A percentile compares a stretch with the other conserved stretches of the same genome.
phyloP scores from a whole-genome alignment of 2,888 invertebrate genomes.

The Rhingia rostrata region DNA sequence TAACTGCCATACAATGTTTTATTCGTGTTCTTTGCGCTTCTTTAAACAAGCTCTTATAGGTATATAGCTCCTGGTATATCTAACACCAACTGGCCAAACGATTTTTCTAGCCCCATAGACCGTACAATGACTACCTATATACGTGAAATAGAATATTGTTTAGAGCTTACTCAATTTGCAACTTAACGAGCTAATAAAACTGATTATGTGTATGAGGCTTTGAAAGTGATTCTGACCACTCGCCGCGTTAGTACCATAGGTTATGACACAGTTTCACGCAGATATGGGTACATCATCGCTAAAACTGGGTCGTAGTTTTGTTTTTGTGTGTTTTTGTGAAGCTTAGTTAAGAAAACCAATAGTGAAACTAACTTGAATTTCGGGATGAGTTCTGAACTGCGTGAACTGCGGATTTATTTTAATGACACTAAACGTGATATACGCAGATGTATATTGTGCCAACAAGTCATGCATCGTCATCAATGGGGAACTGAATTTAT shows the following conservation, averaged over 20 bases:
- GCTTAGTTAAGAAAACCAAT: neutral
- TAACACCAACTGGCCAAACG: slow-evolving; percentile 23
- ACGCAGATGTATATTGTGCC: neutral
- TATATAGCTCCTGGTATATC: neutral
- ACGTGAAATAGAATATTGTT: slow-evolving; percentile 6
- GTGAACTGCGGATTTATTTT: neutral
- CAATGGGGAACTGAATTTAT: slow-evolving; percentile 26
- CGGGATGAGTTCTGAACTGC: neutral
- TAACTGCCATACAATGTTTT: slow-evolving; percentile 43
- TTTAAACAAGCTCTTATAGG: slow-evolving; percentile 14
- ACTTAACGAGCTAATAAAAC: slow-evolving; percentile 59
- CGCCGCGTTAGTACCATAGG: neutral
- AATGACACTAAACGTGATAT: neutral
- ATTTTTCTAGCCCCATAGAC: slow-evolving; percentile 10
- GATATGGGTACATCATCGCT: neutral
- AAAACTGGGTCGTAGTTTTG: neutral
- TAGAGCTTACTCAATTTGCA: slow-evolving; percentile 62
- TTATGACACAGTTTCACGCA: slow-evolving; percentile 29
- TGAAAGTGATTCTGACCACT: slow-evolving; percentile 21
- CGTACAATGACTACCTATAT: neutral
- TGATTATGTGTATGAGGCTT: slow-evolving; percentile 9
- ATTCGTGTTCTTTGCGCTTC: slow-evolving; percentile 21
- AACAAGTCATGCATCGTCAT: neutral
- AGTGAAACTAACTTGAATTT: slow-evolving; percentile 4
- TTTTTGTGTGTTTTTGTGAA: neutral